A percentile compares a stretch with the other conserved stretches of the same genome.
phyloP scores from a whole-genome alignment of 2,888 invertebrate genomes.

The Homarus gammarus region DNA sequence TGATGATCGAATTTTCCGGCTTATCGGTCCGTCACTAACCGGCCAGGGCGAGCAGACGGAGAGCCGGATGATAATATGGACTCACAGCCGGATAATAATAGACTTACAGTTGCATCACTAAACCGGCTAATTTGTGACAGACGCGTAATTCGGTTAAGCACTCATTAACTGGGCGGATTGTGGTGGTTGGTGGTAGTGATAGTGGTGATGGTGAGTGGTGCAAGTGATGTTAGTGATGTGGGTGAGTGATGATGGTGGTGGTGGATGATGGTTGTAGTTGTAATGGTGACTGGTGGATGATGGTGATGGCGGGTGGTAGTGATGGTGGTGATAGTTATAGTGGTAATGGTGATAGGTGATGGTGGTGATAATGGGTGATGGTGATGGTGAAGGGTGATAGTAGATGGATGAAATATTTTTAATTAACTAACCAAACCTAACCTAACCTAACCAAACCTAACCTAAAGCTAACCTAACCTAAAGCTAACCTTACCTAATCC shows the following conservation, averaged over 20 bases:
- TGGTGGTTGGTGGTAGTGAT: not conserved
- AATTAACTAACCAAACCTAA: no score
- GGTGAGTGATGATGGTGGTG: not conserved
- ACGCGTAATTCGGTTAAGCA: not conserved
- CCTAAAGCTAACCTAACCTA: no score
- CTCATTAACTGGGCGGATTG: not conserved
- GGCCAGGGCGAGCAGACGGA: not conserved
- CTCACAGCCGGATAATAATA: no score
- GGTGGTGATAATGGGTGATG: no score
- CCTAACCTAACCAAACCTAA: no score
- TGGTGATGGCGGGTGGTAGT: not conserved
- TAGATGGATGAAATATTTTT: no score
- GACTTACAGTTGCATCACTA: not conserved
- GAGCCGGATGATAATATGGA: not conserved
- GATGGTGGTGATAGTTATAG: not conserved
- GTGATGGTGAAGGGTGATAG: no score
- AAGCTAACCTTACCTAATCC: no score
- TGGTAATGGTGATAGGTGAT: no score
- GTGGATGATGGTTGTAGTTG: not conserved
- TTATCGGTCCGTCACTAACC: not conserved
- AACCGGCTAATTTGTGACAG: conserved; percentile 5
- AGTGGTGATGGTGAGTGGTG: not conserved
- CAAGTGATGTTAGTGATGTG: not conserved
- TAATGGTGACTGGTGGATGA: no score
- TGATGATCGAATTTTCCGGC: not conserved